Percentiles rank a stretch among this genome's conserved stretches.
Evolutionary conservation across 2,113 vertebrate species (phyloP).

Genomic region (Chiloscyllium plagiosum): DNA sequence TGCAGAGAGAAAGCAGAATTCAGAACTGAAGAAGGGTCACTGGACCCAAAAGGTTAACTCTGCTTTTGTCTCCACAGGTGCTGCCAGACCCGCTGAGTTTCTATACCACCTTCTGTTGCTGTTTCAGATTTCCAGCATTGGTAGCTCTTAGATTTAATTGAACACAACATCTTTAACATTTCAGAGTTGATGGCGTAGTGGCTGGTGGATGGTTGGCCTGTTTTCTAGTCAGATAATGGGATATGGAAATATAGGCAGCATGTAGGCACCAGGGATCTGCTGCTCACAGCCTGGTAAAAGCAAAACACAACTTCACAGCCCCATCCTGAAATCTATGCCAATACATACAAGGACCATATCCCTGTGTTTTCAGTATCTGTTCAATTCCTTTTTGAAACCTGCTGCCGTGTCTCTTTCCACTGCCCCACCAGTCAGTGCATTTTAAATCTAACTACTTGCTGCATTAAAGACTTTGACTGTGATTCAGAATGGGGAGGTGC

Average conservation of each 20-base stretch:
- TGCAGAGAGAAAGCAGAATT: too few relatives aligned
- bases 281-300: not conserved
- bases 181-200: not conserved
- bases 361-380: too few relatives aligned
- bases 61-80: too few relatives aligned
- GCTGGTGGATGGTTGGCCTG: not conserved
- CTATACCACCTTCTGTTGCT: too few relatives aligned
- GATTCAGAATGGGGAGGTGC: not conserved
- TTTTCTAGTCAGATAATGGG: not conserved
- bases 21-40: too few relatives aligned
- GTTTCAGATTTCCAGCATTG: too few relatives aligned
- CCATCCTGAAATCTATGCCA: not conserved
- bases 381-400: not conserved
- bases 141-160: not conserved
- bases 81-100: too few relatives aligned
- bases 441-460: not conserved
- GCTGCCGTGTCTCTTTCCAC: not conserved
- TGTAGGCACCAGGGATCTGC: not conserved
- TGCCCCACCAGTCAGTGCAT: not conserved
- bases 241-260: not conserved
- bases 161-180: not conserved
- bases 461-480: not conserved
- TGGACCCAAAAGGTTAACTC: too few relatives aligned
- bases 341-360: not conserved
- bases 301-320: not conserved